phyloP scores from a whole-genome alignment of 2,113 vertebrate species.

The Sander lucioperca region DNA sequence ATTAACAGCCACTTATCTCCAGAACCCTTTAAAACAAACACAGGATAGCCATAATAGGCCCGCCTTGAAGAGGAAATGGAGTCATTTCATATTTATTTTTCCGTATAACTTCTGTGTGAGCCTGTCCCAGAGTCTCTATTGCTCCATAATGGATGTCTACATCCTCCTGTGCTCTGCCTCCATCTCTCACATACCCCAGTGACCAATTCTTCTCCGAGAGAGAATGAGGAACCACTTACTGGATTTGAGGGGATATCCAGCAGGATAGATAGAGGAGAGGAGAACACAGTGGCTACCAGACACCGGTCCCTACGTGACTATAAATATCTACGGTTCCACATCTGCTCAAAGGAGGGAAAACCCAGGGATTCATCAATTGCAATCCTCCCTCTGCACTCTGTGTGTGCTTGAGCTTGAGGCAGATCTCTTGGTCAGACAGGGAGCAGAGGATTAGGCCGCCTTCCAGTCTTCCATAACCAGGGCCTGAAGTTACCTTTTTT shows the following conservation, averaged over 20 bases:
- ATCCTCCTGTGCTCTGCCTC: conserved; percentile 51
- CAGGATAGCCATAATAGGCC: conserved; percentile 34
- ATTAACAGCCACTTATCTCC: conserved; percentile 36
- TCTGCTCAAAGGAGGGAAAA: conserved; percentile 58
- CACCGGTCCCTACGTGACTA: conserved; percentile 45
- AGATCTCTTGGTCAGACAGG: conserved; percentile 34
- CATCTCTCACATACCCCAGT: conserved; percentile 53
- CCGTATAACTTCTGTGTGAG: conserved; percentile 40
- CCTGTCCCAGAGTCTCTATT: conserved; percentile 40
- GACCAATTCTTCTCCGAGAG: conserved; percentile 54
- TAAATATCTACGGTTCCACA: conserved; percentile 69
- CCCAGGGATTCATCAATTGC: conserved; percentile 64
- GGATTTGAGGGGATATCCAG: conserved; percentile 72
- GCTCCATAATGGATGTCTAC: conserved; percentile 59
- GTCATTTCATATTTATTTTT: conserved; percentile 67
- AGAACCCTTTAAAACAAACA: conserved; percentile 46
- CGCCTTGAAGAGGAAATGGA: conserved; percentile 43
- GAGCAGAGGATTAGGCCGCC: conserved; percentile 39
- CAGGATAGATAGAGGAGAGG: conserved; percentile 58
- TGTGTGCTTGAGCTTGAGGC: conserved; percentile 37
- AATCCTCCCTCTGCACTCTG: conserved; percentile 28
- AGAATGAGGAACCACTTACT: conserved; percentile 74
- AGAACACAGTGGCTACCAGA: conserved; percentile 49
- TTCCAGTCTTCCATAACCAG: conserved; percentile 35
- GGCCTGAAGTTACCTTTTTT: too few species aligned